Evolutionary conservation across 2,113 vertebrate species (phyloP).

Genomic region (Raja brachyura): DNA sequence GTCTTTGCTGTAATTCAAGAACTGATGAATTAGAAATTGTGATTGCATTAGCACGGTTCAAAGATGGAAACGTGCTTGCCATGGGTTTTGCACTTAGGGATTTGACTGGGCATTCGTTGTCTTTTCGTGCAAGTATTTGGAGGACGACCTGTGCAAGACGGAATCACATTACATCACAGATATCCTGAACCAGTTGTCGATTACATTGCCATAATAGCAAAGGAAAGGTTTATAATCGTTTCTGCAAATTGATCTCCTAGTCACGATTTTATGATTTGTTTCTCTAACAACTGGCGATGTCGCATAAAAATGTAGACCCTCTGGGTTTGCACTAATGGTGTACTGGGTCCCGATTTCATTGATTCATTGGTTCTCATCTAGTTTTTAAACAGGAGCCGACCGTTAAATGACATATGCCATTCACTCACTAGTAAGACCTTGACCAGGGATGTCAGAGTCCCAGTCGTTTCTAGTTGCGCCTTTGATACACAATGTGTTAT

Average conservation of each 20-base stretch:
- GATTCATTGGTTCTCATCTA: constrained; percentile 71
- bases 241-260: constrained; percentile 76
- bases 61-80: constrained; percentile 44
- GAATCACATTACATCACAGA: not conserved
- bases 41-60: constrained; percentile 43
- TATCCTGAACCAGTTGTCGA: not conserved
- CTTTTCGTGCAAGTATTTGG: constrained; percentile 16
- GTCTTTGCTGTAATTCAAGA: constrained; percentile 16
- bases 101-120: not conserved
- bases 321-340: constrained; percentile 66
- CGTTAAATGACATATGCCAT: constrained; percentile 48
- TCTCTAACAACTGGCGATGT: constrained; percentile 63
- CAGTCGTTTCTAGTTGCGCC: not conserved
- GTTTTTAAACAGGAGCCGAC: constrained; percentile 65
- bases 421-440: not conserved
- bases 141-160: constrained; percentile 48
- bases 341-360: constrained; percentile 65
- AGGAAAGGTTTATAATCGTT: not conserved
- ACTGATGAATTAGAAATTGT: constrained; percentile 33
- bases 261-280: constrained; percentile 72
- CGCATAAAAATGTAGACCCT: constrained; percentile 48
- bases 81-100: constrained; percentile 36
- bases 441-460: not conserved
- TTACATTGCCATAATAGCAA: not conserved
- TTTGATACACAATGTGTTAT: not conserved